Base-by-base conservation (phyloP, 2,797 vertebrate species). In the Smutsia gigantea region DNA sequence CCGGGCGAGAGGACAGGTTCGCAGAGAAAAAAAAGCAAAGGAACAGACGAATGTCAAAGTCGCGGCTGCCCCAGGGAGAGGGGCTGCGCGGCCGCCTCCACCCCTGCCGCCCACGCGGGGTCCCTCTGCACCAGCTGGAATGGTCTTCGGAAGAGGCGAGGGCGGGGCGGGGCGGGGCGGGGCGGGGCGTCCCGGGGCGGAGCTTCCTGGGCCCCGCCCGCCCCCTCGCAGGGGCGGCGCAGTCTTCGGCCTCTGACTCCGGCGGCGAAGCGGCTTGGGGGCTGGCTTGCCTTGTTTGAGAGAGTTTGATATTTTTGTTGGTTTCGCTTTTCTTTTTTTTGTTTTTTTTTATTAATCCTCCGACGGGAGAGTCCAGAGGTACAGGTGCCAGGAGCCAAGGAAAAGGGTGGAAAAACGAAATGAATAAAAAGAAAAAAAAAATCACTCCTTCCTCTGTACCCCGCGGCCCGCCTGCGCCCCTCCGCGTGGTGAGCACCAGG, bases 401-500 rank as follows among this genome's bases (percentile, higher is more conserved):
- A 94, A 94, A 87, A 68, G 97, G 98, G 94, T 74, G 97, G 93
- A 96, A 83, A 74, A 90, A 88, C 74, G 77, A 83, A 96, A 90
- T 12, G 64, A 78, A 66, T 55, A 74, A 42, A 88, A 92, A 92
- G 69, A 39, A 75, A 75, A 66, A 92, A 78, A 94, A 90, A 93
- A 95, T 9, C 97, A 97, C 98, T 96, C 97, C 97, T 95, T 97
- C 42, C 78, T 25, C 84, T 61, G 87, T n/a, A 23, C 81, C 81
- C 79, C 19, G 5, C 61, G 61, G 87, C 96, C 51, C 4, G 64
- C 90, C 94, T 78, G 85, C 53, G 81, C 94, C 97, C 96, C 97
- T 96, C 98, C 90, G 93, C 92, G 90, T 97, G 83, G 94, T 98
- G 96, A 98, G 98, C 98, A 98, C 98, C 98, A 98, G 97, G 97